Percentiles rank a stretch among this genome's conserved stretches.
phyloP scores from a whole-genome alignment of 2,113 vertebrate genomes.

The Meleagris gallopavo region DNA sequence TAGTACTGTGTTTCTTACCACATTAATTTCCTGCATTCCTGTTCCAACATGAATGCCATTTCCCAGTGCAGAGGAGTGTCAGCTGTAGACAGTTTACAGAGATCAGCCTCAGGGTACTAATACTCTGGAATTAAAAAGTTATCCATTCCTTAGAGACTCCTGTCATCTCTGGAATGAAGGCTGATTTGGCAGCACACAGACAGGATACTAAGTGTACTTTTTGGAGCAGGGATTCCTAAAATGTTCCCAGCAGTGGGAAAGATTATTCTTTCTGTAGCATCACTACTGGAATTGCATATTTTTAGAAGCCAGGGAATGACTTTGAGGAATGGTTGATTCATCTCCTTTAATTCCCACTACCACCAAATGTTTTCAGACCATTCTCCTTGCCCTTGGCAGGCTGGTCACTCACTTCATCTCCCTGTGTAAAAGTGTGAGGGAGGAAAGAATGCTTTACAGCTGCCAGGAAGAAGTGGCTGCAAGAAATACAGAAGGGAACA shows the following conservation, averaged over 20 bases:
- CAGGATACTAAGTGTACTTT: neutral
- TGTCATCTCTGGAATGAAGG: constrained; percentile 26
- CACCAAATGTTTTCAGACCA: neutral
- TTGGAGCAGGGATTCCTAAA: neutral
- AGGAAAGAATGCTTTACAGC: neutral
- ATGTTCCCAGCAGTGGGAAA: neutral
- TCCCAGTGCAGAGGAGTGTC: constrained; percentile 3
- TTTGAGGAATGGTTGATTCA: neutral
- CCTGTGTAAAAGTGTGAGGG: neutral
- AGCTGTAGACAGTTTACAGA: constrained; percentile 5
- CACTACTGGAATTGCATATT: neutral
- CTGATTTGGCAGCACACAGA: constrained; percentile 4
- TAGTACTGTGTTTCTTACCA: constrained; percentile 22
- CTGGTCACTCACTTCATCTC: neutral
- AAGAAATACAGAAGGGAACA: neutral
- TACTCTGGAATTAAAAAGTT: constrained; percentile 9
- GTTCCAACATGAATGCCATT: constrained; percentile 35
- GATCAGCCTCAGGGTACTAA: constrained; percentile 13
- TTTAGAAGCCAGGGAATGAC: neutral
- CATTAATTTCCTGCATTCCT: constrained; percentile 47
- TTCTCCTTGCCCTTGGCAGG: neutral
- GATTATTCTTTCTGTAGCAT: neutral
- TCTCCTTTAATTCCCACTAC: neutral
- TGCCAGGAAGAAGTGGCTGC: neutral
- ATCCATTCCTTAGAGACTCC: constrained; percentile 37